Percentiles rank a stretch among this genome's conserved stretches.
phyloP scores from a whole-genome alignment of 2,797 vertebrate species.

The Chelonia mydas region DNA sequence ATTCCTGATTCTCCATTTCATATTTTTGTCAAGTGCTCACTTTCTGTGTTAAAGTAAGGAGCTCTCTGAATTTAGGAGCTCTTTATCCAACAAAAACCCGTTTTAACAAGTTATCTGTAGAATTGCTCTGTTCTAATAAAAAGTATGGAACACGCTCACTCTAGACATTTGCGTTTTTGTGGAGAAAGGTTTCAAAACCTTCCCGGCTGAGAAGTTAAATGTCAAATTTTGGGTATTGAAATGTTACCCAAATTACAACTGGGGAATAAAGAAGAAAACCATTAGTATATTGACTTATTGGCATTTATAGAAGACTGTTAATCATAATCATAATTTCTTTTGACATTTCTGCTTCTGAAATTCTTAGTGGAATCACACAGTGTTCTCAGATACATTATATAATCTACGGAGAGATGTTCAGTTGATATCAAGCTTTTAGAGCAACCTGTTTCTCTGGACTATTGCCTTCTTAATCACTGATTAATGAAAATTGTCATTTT shows the following conservation, averaged over 20 bases:
- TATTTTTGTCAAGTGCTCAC: background rate
- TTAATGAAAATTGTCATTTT: slow-evolving; percentile 51
- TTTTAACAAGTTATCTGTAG: slow-evolving; percentile 10
- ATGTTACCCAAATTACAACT: slow-evolving; percentile 5
- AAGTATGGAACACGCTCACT: background rate
- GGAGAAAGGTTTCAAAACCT: background rate
- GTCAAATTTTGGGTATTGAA: slow-evolving; percentile 27
- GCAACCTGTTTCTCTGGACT: slow-evolving; percentile 38
- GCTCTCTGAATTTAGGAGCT: background rate
- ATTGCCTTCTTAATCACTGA: slow-evolving; percentile 52
- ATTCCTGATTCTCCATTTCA: background rate
- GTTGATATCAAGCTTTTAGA: slow-evolving; percentile 47
- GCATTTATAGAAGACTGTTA: background rate
- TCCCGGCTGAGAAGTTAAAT: background rate
- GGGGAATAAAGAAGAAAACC: background rate
- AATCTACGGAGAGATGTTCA: slow-evolving; percentile 56
- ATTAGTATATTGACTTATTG: background rate
- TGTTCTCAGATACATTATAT: slow-evolving; percentile 43
- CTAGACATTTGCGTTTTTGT: background rate
- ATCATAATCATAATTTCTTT: background rate
- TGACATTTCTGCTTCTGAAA: background rate
- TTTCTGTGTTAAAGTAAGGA: slow-evolving; percentile 4
- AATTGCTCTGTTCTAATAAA: background rate
- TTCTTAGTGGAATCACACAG: slow-evolving; percentile 30
- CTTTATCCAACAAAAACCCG: background rate